Evolutionary conservation across 2,888 invertebrate genomes (phyloP).

Genomic region (Campoplex nolae): DNA sequence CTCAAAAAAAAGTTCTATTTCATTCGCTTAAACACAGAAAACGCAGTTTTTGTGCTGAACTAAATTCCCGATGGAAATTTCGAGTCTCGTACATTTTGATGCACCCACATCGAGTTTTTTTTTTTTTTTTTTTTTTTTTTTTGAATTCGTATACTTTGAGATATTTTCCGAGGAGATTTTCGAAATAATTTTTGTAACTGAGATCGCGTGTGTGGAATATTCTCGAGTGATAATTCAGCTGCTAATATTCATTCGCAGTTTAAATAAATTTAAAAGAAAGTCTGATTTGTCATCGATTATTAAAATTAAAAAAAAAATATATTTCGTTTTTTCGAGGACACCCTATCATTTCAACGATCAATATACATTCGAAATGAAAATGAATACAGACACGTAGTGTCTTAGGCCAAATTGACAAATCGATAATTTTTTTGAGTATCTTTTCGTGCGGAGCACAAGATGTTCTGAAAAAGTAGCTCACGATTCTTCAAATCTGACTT

Average conservation of each 20-base stretch:
- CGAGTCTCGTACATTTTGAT: not conserved
- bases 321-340: not conserved
- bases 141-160: too few relatives aligned
- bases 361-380: constrained; percentile 2
- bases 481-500: not conserved
- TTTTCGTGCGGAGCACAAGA: too few relatives aligned
- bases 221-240: not conserved
- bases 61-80: not conserved
- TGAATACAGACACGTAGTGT: constrained; percentile 1
- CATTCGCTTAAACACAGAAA: not conserved
- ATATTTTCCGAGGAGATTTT: not conserved
- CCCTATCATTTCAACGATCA: not conserved
- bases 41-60: not conserved
- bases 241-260: not conserved
- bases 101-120: too few relatives aligned
- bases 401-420: constrained; percentile 13
- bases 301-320: not conserved
- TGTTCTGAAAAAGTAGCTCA: not conserved
- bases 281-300: not conserved
- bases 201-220: not conserved
- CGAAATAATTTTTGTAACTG: too few relatives aligned
- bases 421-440: not conserved
- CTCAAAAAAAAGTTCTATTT: not conserved
- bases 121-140: too few relatives aligned
- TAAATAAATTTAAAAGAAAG: not conserved